Evolutionary conservation across 2,797 vertebrate genomes (phyloP), one percentile per base, ranked within the genome.

Genomic region (Thunnus albacares): DNA sequence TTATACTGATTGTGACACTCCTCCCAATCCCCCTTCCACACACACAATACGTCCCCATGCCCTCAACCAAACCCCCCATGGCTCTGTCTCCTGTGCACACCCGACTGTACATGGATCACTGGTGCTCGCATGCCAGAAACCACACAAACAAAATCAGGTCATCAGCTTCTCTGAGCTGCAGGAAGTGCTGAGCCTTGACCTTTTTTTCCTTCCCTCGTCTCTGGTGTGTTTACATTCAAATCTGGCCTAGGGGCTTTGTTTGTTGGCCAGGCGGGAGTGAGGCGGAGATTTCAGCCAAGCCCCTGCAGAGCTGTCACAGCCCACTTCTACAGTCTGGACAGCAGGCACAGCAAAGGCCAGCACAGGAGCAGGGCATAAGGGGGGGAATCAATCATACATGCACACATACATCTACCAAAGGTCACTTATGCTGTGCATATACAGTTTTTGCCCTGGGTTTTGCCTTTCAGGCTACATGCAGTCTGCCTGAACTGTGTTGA

Each of bases 71-170:
- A 41, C 20, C 20, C 70, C 64, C 72, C 67, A 49, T 11, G 1
- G 15, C 51, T 59, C 14, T 2, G 4, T 74, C 22, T 71, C 63
- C 26, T 3, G 17, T 83, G 77, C 75, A 79, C 38, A 72, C 57
- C 53, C 33, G 62, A 65, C 85, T 83, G 69, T 84, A 69, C 78
- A 91, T 76, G 86, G 85, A 90, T 86, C 82, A 84, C 82, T 84
- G 77, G 30, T 78, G 74, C 77, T 82, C 6, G 75, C 87, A 84
- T 74, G 84, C 84, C 43, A 67, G 79, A 62, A 89, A 80, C 73
- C 77, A 74, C 67, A 79, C 52, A 70, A 80, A 84, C 81, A 74
- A 89, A 92, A 92, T 81, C 88, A 87, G 92, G 90, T 93, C 92
- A 91, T 68, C 67, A 68, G 73, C 64, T 87, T 91, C 83, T 89